These are phyloP conservation scores for Drosophila subsilvestris DNA, from an alignment of 2,888 invertebrate genomes.

Conservation along the genomic window DNA sequence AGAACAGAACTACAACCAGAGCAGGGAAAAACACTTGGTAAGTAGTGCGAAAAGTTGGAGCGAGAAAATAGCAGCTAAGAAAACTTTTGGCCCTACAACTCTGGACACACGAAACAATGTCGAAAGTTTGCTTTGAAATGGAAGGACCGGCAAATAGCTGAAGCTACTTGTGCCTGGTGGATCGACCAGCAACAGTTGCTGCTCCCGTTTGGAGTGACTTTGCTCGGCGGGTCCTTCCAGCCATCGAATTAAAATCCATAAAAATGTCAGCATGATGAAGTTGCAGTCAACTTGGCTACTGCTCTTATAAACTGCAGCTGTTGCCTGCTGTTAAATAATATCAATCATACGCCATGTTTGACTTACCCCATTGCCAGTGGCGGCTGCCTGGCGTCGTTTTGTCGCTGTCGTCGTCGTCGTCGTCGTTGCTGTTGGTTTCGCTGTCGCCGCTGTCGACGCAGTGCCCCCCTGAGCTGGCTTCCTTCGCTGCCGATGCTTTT, in stretches of 20 bases:
- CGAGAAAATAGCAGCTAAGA: slow-evolving; percentile 47
- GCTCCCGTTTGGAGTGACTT: background rate
- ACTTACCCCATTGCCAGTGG: slow-evolving; percentile 65
- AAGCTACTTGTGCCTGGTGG: slow-evolving; percentile 17
- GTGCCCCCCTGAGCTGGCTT: slow-evolving; percentile 1
- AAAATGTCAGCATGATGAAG: slow-evolving; percentile 58
- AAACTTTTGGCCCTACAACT: slow-evolving; percentile 54
- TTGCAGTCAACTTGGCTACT: slow-evolving; percentile 21
- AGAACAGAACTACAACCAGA: slow-evolving; percentile 23
- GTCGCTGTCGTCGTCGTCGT: slow-evolving; percentile 42
- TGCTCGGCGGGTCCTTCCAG: background rate
- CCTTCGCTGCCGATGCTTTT: slow-evolving; percentile 25
- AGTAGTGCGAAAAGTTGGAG: slow-evolving; percentile 49
- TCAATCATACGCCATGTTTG: slow-evolving; percentile 71
- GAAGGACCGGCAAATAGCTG: slow-evolving; percentile 48
- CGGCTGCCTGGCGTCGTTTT: slow-evolving; percentile 60
- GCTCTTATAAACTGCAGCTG: slow-evolving; percentile 34
- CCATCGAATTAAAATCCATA: slow-evolving; percentile 67
- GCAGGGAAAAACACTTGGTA: slow-evolving; percentile 40
- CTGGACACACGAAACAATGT: slow-evolving; percentile 55
- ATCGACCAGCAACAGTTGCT: slow-evolving; percentile 29
- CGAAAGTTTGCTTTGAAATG: slow-evolving; percentile 42
- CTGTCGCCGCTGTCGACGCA: slow-evolving; percentile 21
- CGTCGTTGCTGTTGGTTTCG: slow-evolving; percentile 28
- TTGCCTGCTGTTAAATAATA: slow-evolving; percentile 46